Percentiles rank a stretch among this genome's conserved stretches.
Evolutionary conservation across 2,888 invertebrate genomes (phyloP).

Genomic region (Amphipoea lucens): DNA sequence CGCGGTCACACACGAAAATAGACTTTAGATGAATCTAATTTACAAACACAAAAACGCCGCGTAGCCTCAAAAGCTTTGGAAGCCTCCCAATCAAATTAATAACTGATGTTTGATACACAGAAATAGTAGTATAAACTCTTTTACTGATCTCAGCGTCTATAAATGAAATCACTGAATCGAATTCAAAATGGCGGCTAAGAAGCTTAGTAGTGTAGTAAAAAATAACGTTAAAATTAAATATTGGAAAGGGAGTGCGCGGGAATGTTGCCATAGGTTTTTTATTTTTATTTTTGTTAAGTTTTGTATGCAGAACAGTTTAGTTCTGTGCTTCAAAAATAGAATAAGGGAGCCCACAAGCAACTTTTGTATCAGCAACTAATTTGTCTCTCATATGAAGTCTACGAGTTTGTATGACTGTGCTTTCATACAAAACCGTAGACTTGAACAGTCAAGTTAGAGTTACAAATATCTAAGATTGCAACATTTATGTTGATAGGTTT

Average conservation of each 20-base stretch:
- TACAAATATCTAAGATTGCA: too few species aligned
- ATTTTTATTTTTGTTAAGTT: background rate
- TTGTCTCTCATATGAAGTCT: too few species aligned
- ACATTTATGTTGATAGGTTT: too few species aligned
- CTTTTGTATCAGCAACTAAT: too few species aligned
- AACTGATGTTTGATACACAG: conserved; percentile 1
- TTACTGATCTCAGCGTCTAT: conserved; percentile 2
- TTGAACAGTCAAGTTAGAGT: background rate
- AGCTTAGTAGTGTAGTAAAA: conserved; percentile 19
- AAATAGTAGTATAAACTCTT: background rate
- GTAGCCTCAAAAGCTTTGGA: background rate
- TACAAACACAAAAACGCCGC: background rate
- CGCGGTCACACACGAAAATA: background rate
- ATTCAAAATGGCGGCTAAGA: conserved; percentile 44
- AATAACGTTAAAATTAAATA: conserved; percentile 36
- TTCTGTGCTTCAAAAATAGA: background rate
- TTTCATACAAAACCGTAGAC: too few species aligned
- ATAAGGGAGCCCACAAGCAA: background rate
- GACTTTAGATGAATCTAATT: background rate
- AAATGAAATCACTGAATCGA: conserved; percentile 46
- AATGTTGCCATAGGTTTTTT: background rate
- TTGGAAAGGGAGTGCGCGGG: conserved; percentile 19
- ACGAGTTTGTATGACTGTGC: too few species aligned
- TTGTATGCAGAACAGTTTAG: background rate
- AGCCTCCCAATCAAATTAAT: background rate